phyloP scores from a whole-genome alignment of 2,113 vertebrate genomes.

The Calcarius ornatus region DNA sequence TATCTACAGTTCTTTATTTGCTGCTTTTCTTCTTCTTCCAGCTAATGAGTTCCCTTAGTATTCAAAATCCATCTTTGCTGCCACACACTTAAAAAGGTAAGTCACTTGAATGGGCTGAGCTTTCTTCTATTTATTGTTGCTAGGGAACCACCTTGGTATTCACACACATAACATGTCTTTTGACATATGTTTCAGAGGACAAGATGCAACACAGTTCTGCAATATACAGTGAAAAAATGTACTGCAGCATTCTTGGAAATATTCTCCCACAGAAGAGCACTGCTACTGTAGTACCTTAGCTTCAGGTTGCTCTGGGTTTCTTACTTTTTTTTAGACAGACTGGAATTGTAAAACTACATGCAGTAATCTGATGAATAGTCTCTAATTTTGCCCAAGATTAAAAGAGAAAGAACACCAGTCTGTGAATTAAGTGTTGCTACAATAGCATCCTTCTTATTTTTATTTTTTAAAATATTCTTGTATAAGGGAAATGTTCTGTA shows the following conservation, averaged over 20 bases:
- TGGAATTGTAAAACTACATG: neutral
- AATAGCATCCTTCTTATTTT: neutral
- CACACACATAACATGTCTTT: neutral
- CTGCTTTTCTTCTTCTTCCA: neutral
- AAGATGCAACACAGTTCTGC: neutral
- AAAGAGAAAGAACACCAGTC: neutral
- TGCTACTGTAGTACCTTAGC: neutral
- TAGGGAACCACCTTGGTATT: conserved; percentile 38
- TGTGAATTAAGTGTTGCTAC: neutral
- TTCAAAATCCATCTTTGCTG: conserved; percentile 6
- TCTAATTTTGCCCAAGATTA: neutral
- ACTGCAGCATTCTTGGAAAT: neutral
- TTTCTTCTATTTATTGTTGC: conserved; percentile 41
- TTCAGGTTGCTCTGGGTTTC: neutral
- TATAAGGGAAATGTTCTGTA: neutral
- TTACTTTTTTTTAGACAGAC: neutral
- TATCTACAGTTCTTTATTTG: neutral
- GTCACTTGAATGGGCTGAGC: conserved; percentile 22
- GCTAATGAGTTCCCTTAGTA: neutral
- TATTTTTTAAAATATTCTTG: neutral
- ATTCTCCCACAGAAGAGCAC: neutral
- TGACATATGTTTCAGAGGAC: neutral
- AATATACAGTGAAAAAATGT: neutral
- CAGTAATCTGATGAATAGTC: neutral
- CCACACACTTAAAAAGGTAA: neutral